These are phyloP conservation scores for Calliphora vicina DNA, from an alignment of 1,140 invertebrate genomes.

Conservation along the genomic window DNA sequence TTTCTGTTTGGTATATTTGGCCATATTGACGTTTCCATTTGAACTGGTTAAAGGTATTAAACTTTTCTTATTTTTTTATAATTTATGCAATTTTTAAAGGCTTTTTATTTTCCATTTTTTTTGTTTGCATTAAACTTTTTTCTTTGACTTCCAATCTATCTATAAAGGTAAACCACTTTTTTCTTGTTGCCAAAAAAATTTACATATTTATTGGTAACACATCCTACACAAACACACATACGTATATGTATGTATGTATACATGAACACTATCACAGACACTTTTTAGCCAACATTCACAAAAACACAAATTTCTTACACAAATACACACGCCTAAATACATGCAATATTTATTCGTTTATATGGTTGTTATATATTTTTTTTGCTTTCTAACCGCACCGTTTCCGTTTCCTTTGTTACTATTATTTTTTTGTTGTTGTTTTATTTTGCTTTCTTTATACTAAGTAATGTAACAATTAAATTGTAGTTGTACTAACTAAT, in stretches of 20 bases:
- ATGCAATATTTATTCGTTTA: neutral
- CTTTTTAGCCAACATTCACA: neutral
- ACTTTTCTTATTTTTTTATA: too few species aligned
- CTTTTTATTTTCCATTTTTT: neutral
- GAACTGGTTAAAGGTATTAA: neutral
- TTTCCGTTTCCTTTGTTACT: slow-evolving; percentile 31
- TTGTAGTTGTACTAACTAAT: neutral
- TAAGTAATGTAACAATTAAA: slow-evolving; percentile 6
- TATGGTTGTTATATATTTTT: slow-evolving; percentile 8
- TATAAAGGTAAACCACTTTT: slow-evolving; percentile 21
- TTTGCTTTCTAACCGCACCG: slow-evolving; percentile 18
- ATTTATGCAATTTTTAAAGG: neutral
- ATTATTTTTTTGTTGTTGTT: neutral
- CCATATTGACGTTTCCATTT: neutral
- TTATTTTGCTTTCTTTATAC: slow-evolving; percentile 1
- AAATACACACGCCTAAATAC: neutral
- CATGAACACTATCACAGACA: too few species aligned
- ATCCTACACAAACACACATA: neutral
- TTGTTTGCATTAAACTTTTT: neutral
- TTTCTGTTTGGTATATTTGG: neutral
- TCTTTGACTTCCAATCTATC: slow-evolving; percentile 15
- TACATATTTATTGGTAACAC: slow-evolving; percentile 29
- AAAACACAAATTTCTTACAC: neutral
- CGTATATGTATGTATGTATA: too few species aligned
- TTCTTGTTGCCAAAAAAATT: slow-evolving; percentile 28